Conservation (phyloP, 37 sponge, comb jelly and placozoan species). For the Petrosia ficiformis region DNA sequence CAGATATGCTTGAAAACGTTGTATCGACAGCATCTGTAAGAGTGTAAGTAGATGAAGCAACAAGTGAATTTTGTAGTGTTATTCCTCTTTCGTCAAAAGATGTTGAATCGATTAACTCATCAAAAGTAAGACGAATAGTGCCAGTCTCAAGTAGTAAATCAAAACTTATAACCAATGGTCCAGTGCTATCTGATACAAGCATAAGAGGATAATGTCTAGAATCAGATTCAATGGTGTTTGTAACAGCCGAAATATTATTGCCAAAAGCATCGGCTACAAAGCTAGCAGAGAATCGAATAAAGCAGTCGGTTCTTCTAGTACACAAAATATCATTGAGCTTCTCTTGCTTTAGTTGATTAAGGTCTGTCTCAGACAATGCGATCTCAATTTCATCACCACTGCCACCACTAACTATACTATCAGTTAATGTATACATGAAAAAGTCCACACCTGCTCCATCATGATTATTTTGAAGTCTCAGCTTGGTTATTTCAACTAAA, state of each 20-base stretch:
- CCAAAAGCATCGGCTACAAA: slow-evolving; percentile 74
- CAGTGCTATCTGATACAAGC: slow-evolving; percentile 63
- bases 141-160: slow-evolving; percentile 71
- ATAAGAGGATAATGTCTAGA: slow-evolving; percentile 50
- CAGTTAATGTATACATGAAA: slow-evolving; percentile 43
- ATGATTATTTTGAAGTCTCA: slow-evolving; percentile 69
- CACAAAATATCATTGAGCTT: slow-evolving; percentile 37
- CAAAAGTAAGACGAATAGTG: slow-evolving; percentile 56
- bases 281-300: slow-evolving; percentile 49
- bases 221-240: slow-evolving; percentile 37
- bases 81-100: slow-evolving; percentile 38
- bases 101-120: slow-evolving; percentile 46
- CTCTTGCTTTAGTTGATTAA: slow-evolving; percentile 70
- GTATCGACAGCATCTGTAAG: slow-evolving; percentile 54
- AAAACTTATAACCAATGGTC: slow-evolving; percentile 65
- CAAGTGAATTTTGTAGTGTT: slow-evolving; percentile 50
- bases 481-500: slow-evolving; percentile 40
- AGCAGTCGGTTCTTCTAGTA: slow-evolving; percentile 63
- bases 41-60: slow-evolving; percentile 43
- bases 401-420: slow-evolving; percentile 57
- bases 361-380: slow-evolving; percentile 42
- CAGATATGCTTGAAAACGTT: slow-evolving; percentile 29
- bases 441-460: slow-evolving; percentile 47
- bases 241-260: slow-evolving; percentile 59
- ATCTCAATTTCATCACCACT: slow-evolving; percentile 67